These are phyloP conservation scores for Boloria selene DNA, from an alignment of 2,888 invertebrate genomes.

Conservation along the genomic window DNA sequence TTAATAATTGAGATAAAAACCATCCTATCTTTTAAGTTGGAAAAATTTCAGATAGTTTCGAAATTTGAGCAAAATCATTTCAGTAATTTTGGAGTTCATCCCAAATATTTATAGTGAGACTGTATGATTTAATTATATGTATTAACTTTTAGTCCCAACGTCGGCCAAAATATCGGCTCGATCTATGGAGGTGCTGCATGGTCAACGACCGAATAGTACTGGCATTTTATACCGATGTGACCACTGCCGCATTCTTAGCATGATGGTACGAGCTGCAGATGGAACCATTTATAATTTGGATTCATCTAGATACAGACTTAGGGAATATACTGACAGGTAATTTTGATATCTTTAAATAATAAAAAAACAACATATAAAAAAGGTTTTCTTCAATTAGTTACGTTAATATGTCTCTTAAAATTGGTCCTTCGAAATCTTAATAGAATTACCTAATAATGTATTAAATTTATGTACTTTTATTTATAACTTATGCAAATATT, in stretches of 20 bases:
- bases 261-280: constrained; percentile 48
- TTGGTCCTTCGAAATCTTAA: no score
- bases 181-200: constrained; percentile 46
- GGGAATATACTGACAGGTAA: constrained; percentile 48
- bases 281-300: constrained; percentile 53
- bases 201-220: constrained; percentile 48
- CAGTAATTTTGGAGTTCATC: no score
- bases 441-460: no score
- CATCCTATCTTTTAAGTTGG: no score
- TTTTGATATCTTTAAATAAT: neutral
- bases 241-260: constrained; percentile 45
- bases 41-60: no score
- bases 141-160: constrained; percentile 43
- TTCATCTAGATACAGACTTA: constrained; percentile 44
- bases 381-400: no score
- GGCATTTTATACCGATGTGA: constrained; percentile 48
- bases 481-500: neutral
- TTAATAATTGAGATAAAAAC: no score
- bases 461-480: neutral
- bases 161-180: constrained; percentile 37
- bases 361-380: no score
- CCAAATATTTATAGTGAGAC: no score
- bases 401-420: no score
- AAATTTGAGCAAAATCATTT: no score
- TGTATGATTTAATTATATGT: no score